These are phyloP conservation scores for Dynastes maya DNA, from an alignment of 2,888 invertebrate species.

Conservation along the genomic window DNA sequence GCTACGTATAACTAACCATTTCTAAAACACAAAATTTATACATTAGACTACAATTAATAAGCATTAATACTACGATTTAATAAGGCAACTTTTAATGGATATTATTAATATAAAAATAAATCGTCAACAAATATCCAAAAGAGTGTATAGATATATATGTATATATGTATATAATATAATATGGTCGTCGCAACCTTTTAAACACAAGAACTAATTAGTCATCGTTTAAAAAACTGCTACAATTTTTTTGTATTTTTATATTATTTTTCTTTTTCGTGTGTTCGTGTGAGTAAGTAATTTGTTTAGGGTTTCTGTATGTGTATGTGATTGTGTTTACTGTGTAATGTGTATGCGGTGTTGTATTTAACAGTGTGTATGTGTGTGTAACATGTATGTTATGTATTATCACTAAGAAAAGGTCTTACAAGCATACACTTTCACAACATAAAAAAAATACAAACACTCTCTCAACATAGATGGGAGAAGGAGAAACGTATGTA, in stretches of 20 bases:
- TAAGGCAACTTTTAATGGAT: conserved; percentile 48
- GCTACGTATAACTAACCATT: conserved; percentile 37
- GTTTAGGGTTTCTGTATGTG: conserved; percentile 43
- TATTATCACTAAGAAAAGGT: conserved; percentile 51
- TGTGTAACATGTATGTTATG: conserved; percentile 16
- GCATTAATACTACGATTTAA: conserved; percentile 48
- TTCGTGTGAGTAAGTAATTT: conserved; percentile 51
- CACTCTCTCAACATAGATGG: conserved; percentile 33
- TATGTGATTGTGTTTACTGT: conserved; percentile 54
- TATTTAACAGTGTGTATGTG: conserved; percentile 32
- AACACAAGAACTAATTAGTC: conserved; percentile 1
- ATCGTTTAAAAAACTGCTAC: conserved; percentile 13
- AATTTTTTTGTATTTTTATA: conserved; percentile 52
- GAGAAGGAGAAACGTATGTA: conserved; percentile 22
- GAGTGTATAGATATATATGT: conserved; percentile 49
- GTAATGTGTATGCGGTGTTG: conserved; percentile 27
- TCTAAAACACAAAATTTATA: conserved; percentile 39
- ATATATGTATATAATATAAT: conserved; percentile 48
- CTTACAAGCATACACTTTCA: conserved; percentile 51
- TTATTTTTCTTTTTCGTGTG: conserved; percentile 53
- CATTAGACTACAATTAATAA: conserved; percentile 42
- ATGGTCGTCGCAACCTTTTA: conserved; percentile 45
- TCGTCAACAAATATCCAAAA: conserved; percentile 51
- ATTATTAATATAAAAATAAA: conserved; percentile 51
- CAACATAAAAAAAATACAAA: conserved; percentile 44